Percentiles rank a stretch among this genome's conserved stretches.
Evolutionary conservation across 2,888 invertebrate species (phyloP).

Genomic region (Drosophila subsilvestris): DNA sequence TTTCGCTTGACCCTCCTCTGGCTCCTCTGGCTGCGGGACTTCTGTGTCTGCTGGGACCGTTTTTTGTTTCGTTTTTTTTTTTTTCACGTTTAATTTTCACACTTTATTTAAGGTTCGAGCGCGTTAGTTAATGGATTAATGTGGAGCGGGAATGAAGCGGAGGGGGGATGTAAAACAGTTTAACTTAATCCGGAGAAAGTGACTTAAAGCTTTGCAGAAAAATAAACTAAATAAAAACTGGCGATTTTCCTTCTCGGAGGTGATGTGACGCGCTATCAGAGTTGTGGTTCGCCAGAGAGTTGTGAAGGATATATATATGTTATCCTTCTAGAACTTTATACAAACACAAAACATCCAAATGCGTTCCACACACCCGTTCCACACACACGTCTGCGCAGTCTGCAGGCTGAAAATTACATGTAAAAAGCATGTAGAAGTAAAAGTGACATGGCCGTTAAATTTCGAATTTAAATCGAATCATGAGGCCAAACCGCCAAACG

Average conservation of each 20-base stretch:
- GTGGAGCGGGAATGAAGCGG: neutral
- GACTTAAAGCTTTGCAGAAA: conserved; percentile 29
- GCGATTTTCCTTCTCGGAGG: conserved; percentile 41
- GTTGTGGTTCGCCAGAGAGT: conserved; percentile 55
- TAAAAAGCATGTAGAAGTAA: neutral
- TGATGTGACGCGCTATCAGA: conserved; percentile 59
- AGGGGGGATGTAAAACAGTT: conserved; percentile 9
- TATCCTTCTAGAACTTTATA: conserved; percentile 27
- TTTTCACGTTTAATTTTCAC: neutral
- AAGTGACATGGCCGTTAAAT: neutral
- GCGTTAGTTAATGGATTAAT: neutral
- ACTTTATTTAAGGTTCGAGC: neutral
- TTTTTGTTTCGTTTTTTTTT: conserved; percentile 2
- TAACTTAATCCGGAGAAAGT: conserved; percentile 28
- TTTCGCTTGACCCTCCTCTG: conserved; percentile 48
- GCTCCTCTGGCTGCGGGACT: conserved; percentile 18
- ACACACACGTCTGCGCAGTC: neutral
- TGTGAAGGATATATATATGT: conserved; percentile 53
- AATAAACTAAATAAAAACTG: conserved; percentile 34
- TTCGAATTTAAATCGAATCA: too few species aligned
- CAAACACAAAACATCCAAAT: neutral
- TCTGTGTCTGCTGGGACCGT: conserved; percentile 1
- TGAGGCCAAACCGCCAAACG: too few species aligned
- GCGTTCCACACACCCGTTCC: neutral
- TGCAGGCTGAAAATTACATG: neutral